These are phyloP conservation scores for Gymnoscopelus microlampas DNA, from an alignment of 2,797 vertebrate species.

Conservation along the genomic window DNA sequence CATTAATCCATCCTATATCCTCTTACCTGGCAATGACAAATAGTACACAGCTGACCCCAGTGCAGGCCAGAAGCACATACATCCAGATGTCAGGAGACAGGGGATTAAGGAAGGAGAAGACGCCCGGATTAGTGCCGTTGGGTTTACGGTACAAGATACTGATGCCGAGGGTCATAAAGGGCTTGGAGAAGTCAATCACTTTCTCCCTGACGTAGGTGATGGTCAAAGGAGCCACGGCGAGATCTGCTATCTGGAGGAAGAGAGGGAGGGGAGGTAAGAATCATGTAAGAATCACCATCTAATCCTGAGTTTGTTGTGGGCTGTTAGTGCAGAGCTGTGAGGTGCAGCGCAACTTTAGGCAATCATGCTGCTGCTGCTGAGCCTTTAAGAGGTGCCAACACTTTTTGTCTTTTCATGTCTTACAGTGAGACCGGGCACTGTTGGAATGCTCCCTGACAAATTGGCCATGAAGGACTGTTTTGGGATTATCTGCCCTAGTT, in stretches of 20 bases:
- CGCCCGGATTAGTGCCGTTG: conserved; percentile 96
- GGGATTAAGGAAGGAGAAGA: conserved; percentile 97
- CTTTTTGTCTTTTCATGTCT: no score
- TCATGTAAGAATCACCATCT: background rate
- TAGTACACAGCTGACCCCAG: conserved; percentile 97
- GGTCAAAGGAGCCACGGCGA: conserved; percentile 95
- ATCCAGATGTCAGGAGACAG: conserved; percentile 98
- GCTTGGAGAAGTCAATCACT: conserved; percentile 92
- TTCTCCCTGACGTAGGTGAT: conserved; percentile 98
- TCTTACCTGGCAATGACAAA: conserved; percentile 97
- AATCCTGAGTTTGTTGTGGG: background rate
- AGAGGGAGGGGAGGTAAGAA: background rate
- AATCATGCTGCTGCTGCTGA: no score
- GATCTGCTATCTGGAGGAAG: conserved; percentile 88
- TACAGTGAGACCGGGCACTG: no score
- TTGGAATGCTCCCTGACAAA: no score
- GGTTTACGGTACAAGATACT: conserved; percentile 96
- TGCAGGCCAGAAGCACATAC: conserved; percentile 95
- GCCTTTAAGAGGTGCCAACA: no score
- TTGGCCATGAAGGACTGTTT: no score
- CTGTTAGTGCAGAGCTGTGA: no score
- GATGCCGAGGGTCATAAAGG: conserved; percentile 96
- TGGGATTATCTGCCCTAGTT: no score
- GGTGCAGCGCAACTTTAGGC: no score
- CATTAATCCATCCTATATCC: background rate